These are phyloP conservation scores for Petroica traversi DNA, from an alignment of 2,113 vertebrate genomes.

Conservation along the genomic window DNA sequence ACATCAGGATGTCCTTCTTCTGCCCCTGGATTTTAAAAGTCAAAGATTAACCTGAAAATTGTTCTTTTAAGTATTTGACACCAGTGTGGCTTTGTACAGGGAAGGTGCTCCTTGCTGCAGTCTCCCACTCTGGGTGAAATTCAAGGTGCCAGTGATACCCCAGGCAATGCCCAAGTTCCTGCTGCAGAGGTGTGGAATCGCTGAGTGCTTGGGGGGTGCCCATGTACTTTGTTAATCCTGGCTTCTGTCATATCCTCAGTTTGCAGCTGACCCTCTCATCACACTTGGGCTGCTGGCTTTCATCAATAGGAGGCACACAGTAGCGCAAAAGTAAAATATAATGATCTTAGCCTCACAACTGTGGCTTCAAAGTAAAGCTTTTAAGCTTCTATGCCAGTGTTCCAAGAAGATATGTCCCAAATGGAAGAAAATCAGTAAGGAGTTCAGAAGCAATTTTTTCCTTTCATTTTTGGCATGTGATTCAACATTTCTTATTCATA, in stretches of 20 bases:
- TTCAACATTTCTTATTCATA: neutral
- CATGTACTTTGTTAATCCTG: neutral
- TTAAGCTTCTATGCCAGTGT: neutral
- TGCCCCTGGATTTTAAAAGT: neutral
- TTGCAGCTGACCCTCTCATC: neutral
- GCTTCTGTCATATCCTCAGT: neutral
- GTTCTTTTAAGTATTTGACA: neutral
- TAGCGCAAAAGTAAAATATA: neutral
- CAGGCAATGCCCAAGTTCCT: neutral
- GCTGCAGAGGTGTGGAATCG: fast-evolving
- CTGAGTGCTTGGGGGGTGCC: neutral
- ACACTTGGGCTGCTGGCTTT: neutral
- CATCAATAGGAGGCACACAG: neutral
- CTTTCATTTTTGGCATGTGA: neutral
- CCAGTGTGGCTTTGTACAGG: neutral
- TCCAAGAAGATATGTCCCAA: neutral
- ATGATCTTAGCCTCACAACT: neutral
- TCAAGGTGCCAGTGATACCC: neutral
- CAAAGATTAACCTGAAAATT: neutral
- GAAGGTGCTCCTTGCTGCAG: neutral
- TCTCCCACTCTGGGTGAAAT: neutral
- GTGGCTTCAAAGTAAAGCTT: neutral
- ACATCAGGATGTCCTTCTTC: neutral
- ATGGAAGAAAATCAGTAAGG: neutral
- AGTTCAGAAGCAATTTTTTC: neutral